These are phyloP conservation scores for Todiramphus chloris DNA, from an alignment of 2,113 vertebrate species.

Conservation along the genomic window DNA sequence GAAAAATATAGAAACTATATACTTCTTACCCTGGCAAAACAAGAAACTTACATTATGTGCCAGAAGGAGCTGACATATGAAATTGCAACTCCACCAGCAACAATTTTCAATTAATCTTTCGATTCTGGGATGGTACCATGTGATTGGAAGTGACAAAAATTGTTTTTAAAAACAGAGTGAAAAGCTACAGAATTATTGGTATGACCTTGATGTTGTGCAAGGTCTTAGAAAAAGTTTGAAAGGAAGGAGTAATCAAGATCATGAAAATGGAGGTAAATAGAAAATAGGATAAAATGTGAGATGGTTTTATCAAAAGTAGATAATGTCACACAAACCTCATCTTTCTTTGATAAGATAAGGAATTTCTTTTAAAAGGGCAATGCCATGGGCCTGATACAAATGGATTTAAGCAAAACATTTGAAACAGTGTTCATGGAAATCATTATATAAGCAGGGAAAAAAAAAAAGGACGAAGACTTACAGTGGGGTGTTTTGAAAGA, in stretches of 20 bases:
- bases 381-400: background rate
- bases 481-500: background rate
- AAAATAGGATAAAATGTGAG: background rate
- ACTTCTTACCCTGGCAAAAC: background rate
- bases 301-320: background rate
- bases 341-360: background rate
- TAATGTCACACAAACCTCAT: background rate
- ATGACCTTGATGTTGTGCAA: background rate
- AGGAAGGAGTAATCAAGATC: background rate
- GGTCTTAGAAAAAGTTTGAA: background rate
- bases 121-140: background rate
- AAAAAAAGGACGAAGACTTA: background rate
- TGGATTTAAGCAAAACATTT: slow-evolving; percentile 1
- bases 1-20: background rate
- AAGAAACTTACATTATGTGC: background rate
- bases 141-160: background rate
- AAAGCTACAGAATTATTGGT: background rate
- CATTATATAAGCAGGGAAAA: background rate
- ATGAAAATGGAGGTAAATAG: background rate
- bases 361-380: background rate
- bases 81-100: background rate
- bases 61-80: background rate
- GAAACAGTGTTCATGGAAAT: background rate
- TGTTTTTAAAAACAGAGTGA: background rate
- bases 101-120: background rate